Percentiles rank a stretch among this genome's conserved stretches.
phyloP scores from a whole-genome alignment of 2,797 vertebrate species.

The Phylloscopus collybita region DNA sequence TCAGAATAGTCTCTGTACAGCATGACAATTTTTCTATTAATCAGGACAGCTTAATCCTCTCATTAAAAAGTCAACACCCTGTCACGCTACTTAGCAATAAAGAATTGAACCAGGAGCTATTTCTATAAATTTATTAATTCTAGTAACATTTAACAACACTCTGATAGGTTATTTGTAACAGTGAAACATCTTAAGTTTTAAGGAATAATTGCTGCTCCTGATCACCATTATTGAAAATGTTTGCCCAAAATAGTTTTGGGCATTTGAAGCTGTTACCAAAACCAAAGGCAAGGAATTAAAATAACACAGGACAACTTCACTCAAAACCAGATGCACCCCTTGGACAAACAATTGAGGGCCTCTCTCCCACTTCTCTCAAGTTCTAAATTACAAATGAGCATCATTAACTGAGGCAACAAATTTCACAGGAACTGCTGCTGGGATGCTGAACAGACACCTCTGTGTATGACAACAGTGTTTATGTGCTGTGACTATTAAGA shows the following conservation, averaged over 20 bases:
- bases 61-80: constrained; percentile 9
- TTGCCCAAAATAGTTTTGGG: background rate
- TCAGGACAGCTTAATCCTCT: background rate
- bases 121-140: background rate
- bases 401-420: background rate
- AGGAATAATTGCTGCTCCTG: background rate
- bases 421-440: background rate
- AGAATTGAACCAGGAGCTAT: background rate
- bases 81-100: background rate
- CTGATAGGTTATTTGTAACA: background rate
- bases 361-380: background rate
- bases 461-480: background rate
- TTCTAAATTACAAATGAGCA: background rate
- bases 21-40: background rate
- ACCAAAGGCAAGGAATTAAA: background rate
- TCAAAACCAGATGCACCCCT: background rate
- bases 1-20: background rate
- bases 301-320: background rate
- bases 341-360: background rate
- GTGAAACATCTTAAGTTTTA: background rate
- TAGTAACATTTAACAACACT: background rate
- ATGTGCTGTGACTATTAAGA: background rate
- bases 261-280: background rate
- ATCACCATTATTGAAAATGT: background rate
- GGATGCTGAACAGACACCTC: background rate